Base-by-base conservation (phyloP, 2,113 vertebrate species). In the Bufo bufo region DNA sequence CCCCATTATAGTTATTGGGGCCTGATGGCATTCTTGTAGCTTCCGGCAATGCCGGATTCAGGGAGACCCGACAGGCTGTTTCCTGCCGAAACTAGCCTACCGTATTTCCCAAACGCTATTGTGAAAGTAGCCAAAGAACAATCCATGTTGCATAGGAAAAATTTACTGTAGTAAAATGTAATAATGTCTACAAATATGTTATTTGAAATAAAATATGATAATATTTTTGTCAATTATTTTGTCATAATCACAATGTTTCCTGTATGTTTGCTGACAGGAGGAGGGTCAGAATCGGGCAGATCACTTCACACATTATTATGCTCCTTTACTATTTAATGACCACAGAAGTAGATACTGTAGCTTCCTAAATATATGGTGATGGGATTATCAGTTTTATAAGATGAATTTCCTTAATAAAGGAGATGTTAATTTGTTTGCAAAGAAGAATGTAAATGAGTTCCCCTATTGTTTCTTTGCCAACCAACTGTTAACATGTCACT, bases 401-500 rank as follows among this genome's bases (percentile, higher is more conserved):
- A 20, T 50, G 59, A 71, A 84, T 84, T 71, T 33, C 2, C 54
- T 71, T 50, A 78, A 14, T 23, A 43, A 16, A 17, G 43, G 11
- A 78, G n/a, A 61, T 52, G 61, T 54, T 77, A 49, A 59, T 61
- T 11, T 86, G 5, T 4, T 20, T 65, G 9, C 9, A 3, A 58
- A 75, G 69, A 33, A 19, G 4, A 13, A 45, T 58, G 69, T 47
- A 77, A 85, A 85, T 63, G 4, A 49, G 58, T 77, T 17, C 20
- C 58, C 74, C 63, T 52, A 83, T 78, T 86, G 50, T 65, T 63
- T 78, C 47, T 20, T 4, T 54, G 63, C 49, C 4, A 9, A 58
- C 8, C 72, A 86, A 61, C 47, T 78, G 85, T 54, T 78, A 66
- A 10, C 49, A 43, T 78, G 85, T 66, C 85, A 78, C 74, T 50